Conservation (phyloP, 2,888 invertebrate species). For the Idaea aversata region DNA sequence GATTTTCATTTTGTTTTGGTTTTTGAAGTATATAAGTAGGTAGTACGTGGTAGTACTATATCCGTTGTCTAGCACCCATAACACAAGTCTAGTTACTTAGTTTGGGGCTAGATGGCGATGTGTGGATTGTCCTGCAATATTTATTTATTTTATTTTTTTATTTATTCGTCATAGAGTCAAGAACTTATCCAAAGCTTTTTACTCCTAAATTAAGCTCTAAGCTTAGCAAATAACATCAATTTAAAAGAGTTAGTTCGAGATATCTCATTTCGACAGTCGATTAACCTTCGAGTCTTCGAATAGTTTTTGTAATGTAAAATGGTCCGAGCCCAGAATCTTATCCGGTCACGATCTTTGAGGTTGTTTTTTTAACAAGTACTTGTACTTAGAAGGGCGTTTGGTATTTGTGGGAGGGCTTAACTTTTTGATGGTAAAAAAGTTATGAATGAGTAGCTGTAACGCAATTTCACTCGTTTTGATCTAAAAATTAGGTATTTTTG, state of each 20-base stretch:
- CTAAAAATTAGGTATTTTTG: too few relatives aligned
- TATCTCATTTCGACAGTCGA: not conserved
- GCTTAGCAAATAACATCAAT: not conserved
- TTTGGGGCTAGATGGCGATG: too few relatives aligned
- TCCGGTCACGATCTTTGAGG: slow-evolving; percentile 52
- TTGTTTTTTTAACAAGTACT: slow-evolving; percentile 20
- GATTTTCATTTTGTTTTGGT: too few relatives aligned
- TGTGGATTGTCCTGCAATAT: too few relatives aligned
- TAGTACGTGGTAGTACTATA: too few relatives aligned
- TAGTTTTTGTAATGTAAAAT: not conserved
- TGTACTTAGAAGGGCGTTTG: slow-evolving; percentile 26
- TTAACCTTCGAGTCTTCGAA: not conserved
- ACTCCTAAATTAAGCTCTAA: not conserved
- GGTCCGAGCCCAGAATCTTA: slow-evolving; percentile 30
- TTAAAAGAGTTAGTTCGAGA: not conserved
- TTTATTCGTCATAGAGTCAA: too few relatives aligned
- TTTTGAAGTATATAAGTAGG: too few relatives aligned
- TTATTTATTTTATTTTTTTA: too few relatives aligned
- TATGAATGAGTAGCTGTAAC: not conserved
- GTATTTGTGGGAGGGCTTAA: not conserved
- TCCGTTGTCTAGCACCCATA: too few relatives aligned
- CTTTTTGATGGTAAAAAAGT: not conserved
- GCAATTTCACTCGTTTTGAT: too few relatives aligned
- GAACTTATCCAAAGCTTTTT: too few relatives aligned
- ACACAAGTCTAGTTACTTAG: too few relatives aligned